Evolutionary conservation across 2,113 vertebrate species (phyloP), one percentile per base, ranked within the genome.

Genomic region (Lynx canadensis): DNA sequence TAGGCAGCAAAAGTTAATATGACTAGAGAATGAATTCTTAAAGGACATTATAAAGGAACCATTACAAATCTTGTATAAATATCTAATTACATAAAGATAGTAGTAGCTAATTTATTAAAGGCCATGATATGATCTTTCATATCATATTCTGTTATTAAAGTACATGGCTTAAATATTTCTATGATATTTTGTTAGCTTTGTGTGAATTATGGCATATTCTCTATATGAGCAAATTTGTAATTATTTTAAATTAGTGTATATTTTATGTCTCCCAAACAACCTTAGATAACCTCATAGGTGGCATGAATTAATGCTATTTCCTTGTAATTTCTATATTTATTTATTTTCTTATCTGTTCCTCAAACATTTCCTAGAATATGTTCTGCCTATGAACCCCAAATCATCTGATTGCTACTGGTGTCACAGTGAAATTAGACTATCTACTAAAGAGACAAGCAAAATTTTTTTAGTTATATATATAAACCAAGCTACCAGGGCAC

Each of bases 401-500:
- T 86, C 8, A 89, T 95, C 18, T 66, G 41, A 89, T 69, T 33
- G 50, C 23, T 95, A 82, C 63, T 97, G 60, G 57, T 78, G 27
- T 91, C 76, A 93, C 52, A 91, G 71, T 73, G 21, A 80, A 78
- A 71, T 92, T 65, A 91, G n/a, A 69, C 60, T 98, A 23, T 71
- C 68, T 92, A 29, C 50, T 15, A 52, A 83, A 96, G 83, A 73
- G 33, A 36, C 31, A 74, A 92, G 5, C 10, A 63, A 66, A 57
- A 94, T 57, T 16, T 91, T 91, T 85, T 91, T 38, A 95, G 60
- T 66, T 83, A 6, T 36, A 36, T 50, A 11, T 69, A 57, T 97
- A 87, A 93, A 65, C 45, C 15, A 83, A 95, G 73, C 69, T 97
- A 74, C 45, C 71, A 93, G 60, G 23, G 41, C 48, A 76, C 45